These are phyloP conservation scores for Drosophila neotestacea DNA, from an alignment of 2,888 invertebrate genomes.

Conservation along the genomic window DNA sequence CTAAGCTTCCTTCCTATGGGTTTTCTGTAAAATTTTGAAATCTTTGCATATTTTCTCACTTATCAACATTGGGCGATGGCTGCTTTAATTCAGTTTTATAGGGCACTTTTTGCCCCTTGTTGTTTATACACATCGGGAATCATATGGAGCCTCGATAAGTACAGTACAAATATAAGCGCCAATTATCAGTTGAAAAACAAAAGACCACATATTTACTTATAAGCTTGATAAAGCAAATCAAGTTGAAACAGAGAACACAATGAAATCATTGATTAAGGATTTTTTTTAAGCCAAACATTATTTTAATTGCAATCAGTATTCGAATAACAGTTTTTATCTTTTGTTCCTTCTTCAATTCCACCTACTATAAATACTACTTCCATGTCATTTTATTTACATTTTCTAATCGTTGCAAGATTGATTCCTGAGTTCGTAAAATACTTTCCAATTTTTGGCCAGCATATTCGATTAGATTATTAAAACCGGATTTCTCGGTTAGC, in stretches of 20 bases:
- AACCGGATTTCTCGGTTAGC: background rate
- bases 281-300: background rate
- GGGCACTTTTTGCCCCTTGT: conserved; percentile 27
- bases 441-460: conserved; percentile 18
- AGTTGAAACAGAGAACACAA: conserved; percentile 4
- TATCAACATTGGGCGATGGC: conserved; percentile 13
- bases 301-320: background rate
- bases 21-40: background rate
- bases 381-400: background rate
- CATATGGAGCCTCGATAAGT: conserved; percentile 18
- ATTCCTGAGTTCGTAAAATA: conserved; percentile 39
- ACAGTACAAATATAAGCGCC: conserved; percentile 6
- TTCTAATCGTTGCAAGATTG: conserved; percentile 18
- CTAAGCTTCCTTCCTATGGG: background rate
- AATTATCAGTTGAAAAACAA: conserved; percentile 55
- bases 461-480: background rate
- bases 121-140: conserved; percentile 18
- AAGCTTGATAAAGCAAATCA: conserved; percentile 28
- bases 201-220: conserved; percentile 33
- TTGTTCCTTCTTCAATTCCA: background rate
- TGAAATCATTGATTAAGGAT: conserved; percentile 11
- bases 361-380: background rate
- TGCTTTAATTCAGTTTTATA: conserved; percentile 16
- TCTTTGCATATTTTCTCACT: background rate
- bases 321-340: background rate